phyloP scores from a whole-genome alignment of 2,888 invertebrate genomes.

The Thereva nobilitata region DNA sequence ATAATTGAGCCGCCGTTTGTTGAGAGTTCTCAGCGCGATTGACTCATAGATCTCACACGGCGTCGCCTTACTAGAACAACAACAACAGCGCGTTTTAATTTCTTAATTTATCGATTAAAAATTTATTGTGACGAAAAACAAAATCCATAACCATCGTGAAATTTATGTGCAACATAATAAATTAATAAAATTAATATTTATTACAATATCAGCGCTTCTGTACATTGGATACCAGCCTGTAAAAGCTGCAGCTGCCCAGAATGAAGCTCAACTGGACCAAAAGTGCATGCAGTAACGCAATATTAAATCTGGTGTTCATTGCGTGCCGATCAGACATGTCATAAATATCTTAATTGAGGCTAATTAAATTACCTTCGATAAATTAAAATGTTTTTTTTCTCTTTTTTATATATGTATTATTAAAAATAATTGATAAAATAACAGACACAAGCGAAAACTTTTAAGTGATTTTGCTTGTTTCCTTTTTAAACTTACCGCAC shows the following conservation, averaged over 20 bases:
- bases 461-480: too few species aligned
- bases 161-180: too few species aligned
- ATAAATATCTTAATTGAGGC: slow-evolving; percentile 31
- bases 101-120: too few species aligned
- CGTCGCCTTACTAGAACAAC: too few species aligned
- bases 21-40: background rate
- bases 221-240: too few species aligned
- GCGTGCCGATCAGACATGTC: slow-evolving; percentile 34
- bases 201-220: too few species aligned
- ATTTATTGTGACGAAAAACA: too few species aligned
- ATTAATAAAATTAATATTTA: too few species aligned
- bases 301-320: slow-evolving; percentile 27
- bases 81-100: too few species aligned
- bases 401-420: slow-evolving; percentile 13
- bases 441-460: background rate
- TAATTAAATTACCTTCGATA: slow-evolving; percentile 31
- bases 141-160: too few species aligned
- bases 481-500: slow-evolving; percentile 69
- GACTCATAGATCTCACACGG: slow-evolving; percentile 11
- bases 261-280: slow-evolving; percentile 22
- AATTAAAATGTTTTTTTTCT: slow-evolving; percentile 1
- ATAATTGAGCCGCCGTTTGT: slow-evolving; percentile 10
- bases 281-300: slow-evolving; percentile 26
- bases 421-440: slow-evolving; percentile 4
- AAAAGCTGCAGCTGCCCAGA: slow-evolving; percentile 5